Base-by-base conservation (phyloP, 2,797 vertebrate genomes). In the Sebastes itinus region DNA sequence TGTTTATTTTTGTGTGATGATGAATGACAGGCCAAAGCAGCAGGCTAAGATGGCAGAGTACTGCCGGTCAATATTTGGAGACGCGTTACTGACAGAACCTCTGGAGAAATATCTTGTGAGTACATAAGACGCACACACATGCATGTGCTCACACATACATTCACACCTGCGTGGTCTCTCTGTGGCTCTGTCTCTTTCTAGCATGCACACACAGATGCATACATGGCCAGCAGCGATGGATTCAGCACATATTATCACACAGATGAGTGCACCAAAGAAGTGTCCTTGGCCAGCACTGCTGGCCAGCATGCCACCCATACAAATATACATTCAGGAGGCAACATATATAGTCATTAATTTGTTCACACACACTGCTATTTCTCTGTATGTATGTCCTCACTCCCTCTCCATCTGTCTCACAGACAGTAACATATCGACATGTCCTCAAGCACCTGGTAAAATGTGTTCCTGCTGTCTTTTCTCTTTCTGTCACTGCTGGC, bases 41-140 rank as follows among this genome's bases (percentile, higher is more conserved):
- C 98, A 99, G 89, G 98, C 97, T 56, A 99, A 99, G 95, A 99
- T 99, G 98, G 98, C 98, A 2, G 98, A 99, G 92, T 99, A 99
- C 90, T 99, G 98, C 94, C 96, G 97, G 71, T 96, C 97, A 86
- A 98, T 99, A 96, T 99, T 99, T 92, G 98, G 98, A 85, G 98
- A 99, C 1, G 97, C 97, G 25, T 91, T 99, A 65, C 96, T 99
- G 83, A 99, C 96, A 82, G 98, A 99, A 71, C 90, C 96, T 22
- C 92, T 99, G 93, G 98, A 99, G 93, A 99, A 99, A 95, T 97
- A 99, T 84, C 96, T 94, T 72, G 98, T 99, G 96, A 97, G 95
- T 93, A 86, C 80, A 82, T 76, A 74, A 75, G 65, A 82, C 38
- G 25, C 30, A 69, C 58, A 71, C 56, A 55, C 73, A 18, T 20